These are phyloP conservation scores for Hylyphantes graminicola DNA, from an alignment of 1,140 invertebrate genomes.

Conservation along the genomic window DNA sequence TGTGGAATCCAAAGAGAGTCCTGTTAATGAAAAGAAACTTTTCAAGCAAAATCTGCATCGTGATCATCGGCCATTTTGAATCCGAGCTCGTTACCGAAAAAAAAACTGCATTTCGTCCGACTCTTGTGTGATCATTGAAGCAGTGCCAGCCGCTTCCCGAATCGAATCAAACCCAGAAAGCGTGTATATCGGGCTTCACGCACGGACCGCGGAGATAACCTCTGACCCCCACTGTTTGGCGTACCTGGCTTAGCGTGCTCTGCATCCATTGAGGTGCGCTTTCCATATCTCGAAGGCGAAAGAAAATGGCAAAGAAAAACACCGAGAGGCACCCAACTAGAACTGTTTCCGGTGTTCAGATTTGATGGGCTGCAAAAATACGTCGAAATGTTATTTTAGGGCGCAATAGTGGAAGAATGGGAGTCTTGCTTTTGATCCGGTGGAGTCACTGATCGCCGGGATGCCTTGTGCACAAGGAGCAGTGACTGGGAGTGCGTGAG, in stretches of 20 bases:
- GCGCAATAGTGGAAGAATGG: neutral
- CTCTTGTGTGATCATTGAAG: too few relatives aligned
- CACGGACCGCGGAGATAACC: slow-evolving; percentile 49
- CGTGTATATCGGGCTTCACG: slow-evolving; percentile 54
- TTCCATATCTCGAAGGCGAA: slow-evolving; percentile 15
- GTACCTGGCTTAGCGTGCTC: slow-evolving; percentile 27
- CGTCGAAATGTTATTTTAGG: slow-evolving; percentile 48
- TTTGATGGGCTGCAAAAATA: slow-evolving; percentile 40
- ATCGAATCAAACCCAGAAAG: slow-evolving; percentile 52
- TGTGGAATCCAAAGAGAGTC: too few relatives aligned
- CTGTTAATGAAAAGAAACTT: too few relatives aligned
- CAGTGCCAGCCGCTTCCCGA: slow-evolving; percentile 2
- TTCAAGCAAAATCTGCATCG: too few relatives aligned
- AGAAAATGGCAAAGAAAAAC: slow-evolving; percentile 37
- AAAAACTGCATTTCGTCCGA: too few relatives aligned
- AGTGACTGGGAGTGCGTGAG: too few relatives aligned
- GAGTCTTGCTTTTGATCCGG: neutral
- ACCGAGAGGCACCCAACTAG: slow-evolving; percentile 23
- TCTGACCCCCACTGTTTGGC: slow-evolving; percentile 44
- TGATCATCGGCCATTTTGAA: too few relatives aligned
- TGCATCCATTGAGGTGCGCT: slow-evolving; percentile 26
- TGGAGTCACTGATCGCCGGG: neutral
- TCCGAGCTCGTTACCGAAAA: too few relatives aligned
- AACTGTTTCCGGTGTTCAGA: slow-evolving; percentile 52
- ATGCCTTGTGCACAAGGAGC: neutral